phyloP scores from a whole-genome alignment of 2,888 invertebrate species.

The Drosophila glabriapex region DNA sequence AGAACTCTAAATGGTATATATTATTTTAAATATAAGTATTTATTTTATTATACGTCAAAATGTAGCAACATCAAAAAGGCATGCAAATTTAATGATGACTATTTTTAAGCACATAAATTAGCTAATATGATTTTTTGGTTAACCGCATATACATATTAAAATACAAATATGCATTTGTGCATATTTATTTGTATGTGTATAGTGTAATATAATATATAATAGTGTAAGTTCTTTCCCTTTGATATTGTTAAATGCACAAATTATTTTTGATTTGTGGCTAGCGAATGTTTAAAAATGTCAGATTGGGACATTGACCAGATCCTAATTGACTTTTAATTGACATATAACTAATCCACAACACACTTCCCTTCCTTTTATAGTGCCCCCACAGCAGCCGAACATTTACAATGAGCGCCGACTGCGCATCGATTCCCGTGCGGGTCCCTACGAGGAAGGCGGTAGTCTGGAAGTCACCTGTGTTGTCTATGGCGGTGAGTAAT shows the following conservation, averaged over 20 bases:
- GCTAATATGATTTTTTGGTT: conserved; percentile 67
- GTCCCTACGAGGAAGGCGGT: conserved; percentile 90
- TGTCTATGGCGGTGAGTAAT: conserved; percentile 90
- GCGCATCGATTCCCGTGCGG: conserved; percentile 87
- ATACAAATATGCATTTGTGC: conserved; percentile 33
- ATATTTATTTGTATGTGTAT: conserved; percentile 12
- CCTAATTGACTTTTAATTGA: conserved; percentile 25
- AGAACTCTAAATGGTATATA: background rate
- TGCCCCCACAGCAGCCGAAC: conserved; percentile 89
- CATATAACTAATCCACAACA: conserved; percentile 17
- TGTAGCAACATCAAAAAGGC: conserved; percentile 31
- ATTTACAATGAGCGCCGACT: conserved; percentile 90
- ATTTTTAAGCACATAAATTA: conserved; percentile 57
- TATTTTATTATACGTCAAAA: conserved; percentile 25
- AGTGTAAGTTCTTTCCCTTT: conserved; percentile 41
- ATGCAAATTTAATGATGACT: conserved; percentile 48
- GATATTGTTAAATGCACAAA: conserved; percentile 44
- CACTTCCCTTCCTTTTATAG: conserved; percentile 84
- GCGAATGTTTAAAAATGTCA: conserved; percentile 18
- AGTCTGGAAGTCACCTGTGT: conserved; percentile 90
- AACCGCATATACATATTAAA: conserved; percentile 66
- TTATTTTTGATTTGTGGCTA: conserved; percentile 67
- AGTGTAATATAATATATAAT: background rate
- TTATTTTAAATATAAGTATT: conserved; percentile 8
- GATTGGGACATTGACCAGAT: conserved; percentile 8